Evolutionary conservation across 2,888 invertebrate genomes (phyloP).

Genomic region (Bugulina stolonifera): DNA sequence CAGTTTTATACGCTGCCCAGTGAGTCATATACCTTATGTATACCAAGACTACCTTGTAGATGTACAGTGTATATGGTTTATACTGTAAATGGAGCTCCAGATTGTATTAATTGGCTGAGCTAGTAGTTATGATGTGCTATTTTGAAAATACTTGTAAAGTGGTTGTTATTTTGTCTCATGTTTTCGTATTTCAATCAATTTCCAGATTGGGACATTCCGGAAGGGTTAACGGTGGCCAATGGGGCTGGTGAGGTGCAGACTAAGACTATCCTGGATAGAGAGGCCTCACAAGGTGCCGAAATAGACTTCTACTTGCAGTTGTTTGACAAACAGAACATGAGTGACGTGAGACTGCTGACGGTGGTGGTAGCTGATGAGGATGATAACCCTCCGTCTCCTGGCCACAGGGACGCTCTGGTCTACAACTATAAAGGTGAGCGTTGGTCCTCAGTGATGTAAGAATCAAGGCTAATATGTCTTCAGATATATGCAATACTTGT

Average conservation of each 20-base stretch:
- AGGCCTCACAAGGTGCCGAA: neutral
- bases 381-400: slow-evolving; percentile 97
- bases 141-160: too few relatives aligned
- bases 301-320: slow-evolving; percentile 20
- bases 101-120: too few relatives aligned
- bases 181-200: too few relatives aligned
- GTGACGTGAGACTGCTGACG: slow-evolving; percentile 58
- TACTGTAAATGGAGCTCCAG: too few relatives aligned
- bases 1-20: too few relatives aligned
- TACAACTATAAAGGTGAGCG: slow-evolving; percentile 86
- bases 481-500: neutral
- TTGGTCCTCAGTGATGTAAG: slow-evolving; percentile 4
- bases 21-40: too few relatives aligned
- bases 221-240: neutral
- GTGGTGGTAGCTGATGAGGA: slow-evolving; percentile 96
- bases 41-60: too few relatives aligned
- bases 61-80: too few relatives aligned
- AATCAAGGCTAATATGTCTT: neutral
- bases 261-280: slow-evolving; percentile 4
- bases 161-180: too few relatives aligned
- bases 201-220: slow-evolving; percentile 17
- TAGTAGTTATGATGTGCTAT: too few relatives aligned
- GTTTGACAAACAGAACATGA: neutral
- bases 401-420: slow-evolving; percentile 89
- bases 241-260: slow-evolving; percentile 7